Evolutionary conservation across 2,113 vertebrate species (phyloP).

Genomic region (Arvicanthis niloticus): DNA sequence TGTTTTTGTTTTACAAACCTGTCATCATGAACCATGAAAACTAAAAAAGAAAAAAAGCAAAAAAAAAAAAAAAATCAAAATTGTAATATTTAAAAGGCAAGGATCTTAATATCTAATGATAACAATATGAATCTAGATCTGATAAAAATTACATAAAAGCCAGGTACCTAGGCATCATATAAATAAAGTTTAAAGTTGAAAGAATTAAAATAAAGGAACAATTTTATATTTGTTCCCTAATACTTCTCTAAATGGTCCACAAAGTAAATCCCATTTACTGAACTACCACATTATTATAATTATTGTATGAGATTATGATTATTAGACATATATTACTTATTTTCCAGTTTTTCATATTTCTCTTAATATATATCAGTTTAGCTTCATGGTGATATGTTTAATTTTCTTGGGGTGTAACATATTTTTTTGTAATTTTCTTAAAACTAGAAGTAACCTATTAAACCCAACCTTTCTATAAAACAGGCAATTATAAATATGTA

Average conservation of each 20-base stretch:
- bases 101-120: neutral
- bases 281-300: neutral
- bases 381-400: neutral
- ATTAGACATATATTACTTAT: neutral
- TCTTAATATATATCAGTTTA: neutral
- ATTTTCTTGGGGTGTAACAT: neutral
- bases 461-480: neutral
- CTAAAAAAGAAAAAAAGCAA: neutral
- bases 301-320: neutral
- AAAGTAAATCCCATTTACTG: neutral
- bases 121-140: neutral
- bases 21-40: neutral
- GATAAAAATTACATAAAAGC: neutral
- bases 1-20: neutral
- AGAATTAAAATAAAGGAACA: constrained; percentile 16
- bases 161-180: neutral
- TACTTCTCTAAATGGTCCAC: neutral
- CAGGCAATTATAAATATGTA: constrained; percentile 3
- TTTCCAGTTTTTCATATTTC: neutral
- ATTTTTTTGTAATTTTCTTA: neutral
- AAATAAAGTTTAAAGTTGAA: neutral
- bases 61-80: neutral
- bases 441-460: neutral
- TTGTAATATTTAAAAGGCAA: neutral
- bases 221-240: neutral